Conservation (phyloP, 92 coral and sea anemone species). For the Epizoanthus fatuus region DNA sequence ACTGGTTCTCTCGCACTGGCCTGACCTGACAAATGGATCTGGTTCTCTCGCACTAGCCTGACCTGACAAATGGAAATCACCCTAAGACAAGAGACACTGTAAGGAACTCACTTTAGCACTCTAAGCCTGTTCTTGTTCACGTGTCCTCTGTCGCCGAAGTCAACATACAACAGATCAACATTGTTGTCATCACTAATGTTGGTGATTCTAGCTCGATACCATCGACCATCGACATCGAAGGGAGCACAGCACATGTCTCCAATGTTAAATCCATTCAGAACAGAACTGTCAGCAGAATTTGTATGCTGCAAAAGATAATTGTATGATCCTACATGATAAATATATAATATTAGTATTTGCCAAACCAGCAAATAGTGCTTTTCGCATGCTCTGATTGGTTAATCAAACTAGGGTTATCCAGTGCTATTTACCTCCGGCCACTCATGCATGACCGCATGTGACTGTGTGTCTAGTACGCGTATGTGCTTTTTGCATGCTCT, state of each 20-base stretch:
- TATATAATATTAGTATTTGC: background rate
- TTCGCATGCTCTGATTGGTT: too few species aligned
- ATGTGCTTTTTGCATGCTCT: too few species aligned
- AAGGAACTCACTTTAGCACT: constrained; percentile 73
- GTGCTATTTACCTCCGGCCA: too few species aligned
- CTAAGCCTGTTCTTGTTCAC: constrained; percentile 75
- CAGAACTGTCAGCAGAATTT: constrained; percentile 11
- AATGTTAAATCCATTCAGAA: constrained; percentile 44
- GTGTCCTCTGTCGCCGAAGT: constrained; percentile 91
- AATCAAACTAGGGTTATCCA: too few species aligned
- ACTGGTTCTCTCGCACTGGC: too few species aligned
- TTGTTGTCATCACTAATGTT: constrained; percentile 69
- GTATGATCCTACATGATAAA: background rate
- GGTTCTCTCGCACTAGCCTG: too few species aligned
- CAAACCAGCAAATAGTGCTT: too few species aligned
- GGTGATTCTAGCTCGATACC: constrained; percentile 89
- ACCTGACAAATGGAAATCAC: too few species aligned
- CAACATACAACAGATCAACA: constrained; percentile 85
- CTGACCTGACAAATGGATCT: too few species aligned
- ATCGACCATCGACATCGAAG: constrained; percentile 84
- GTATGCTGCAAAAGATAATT: constrained; percentile 9
- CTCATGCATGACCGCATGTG: too few species aligned
- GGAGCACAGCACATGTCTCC: constrained; percentile 95
- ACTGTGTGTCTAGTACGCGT: too few species aligned
- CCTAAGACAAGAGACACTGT: too few species aligned